Conservation (phyloP, 1,140 invertebrate species). For the Dysdera silvatica region DNA sequence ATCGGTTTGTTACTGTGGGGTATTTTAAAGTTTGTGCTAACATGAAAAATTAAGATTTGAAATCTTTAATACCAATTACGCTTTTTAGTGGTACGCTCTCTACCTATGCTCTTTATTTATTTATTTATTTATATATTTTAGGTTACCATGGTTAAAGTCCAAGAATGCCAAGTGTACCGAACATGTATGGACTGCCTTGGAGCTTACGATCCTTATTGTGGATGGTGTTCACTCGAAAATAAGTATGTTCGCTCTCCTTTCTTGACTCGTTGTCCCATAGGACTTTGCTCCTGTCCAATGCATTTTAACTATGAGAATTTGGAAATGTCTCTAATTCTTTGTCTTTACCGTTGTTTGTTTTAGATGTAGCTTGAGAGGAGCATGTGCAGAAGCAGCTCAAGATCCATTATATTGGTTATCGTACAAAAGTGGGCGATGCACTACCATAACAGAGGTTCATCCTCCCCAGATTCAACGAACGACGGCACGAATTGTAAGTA, state of each 20-base stretch:
- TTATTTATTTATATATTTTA: conserved; percentile 42
- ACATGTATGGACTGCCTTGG: conserved; percentile 85
- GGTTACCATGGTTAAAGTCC: conserved; percentile 88
- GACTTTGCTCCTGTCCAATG: too few species aligned
- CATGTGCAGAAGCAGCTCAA: conserved; percentile 81
- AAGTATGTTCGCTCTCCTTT: conserved; percentile 54
- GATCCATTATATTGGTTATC: conserved; percentile 92
- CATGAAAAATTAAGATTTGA: too few species aligned
- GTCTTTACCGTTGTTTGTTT: conserved; percentile 15
- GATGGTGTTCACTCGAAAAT: conserved; percentile 96
- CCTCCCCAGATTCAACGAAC: conserved; percentile 86
- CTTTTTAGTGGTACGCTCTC: too few species aligned
- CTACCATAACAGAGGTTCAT: conserved; percentile 83
- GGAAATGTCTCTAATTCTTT: neutral
- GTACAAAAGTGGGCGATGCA: conserved; percentile 89
- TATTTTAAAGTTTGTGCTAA: too few species aligned
- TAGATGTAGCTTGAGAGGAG: conserved; percentile 75
- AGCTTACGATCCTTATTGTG: conserved; percentile 92
- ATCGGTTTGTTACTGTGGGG: too few species aligned
- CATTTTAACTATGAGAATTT: neutral
- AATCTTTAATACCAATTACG: too few species aligned
- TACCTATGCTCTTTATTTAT: too few species aligned
- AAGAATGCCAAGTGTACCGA: conserved; percentile 86
- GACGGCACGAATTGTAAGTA: conserved; percentile 69
- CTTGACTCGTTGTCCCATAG: too few species aligned